Evolutionary conservation across 2,888 invertebrate genomes (phyloP).

Genomic region (Amorpha juglandis): DNA sequence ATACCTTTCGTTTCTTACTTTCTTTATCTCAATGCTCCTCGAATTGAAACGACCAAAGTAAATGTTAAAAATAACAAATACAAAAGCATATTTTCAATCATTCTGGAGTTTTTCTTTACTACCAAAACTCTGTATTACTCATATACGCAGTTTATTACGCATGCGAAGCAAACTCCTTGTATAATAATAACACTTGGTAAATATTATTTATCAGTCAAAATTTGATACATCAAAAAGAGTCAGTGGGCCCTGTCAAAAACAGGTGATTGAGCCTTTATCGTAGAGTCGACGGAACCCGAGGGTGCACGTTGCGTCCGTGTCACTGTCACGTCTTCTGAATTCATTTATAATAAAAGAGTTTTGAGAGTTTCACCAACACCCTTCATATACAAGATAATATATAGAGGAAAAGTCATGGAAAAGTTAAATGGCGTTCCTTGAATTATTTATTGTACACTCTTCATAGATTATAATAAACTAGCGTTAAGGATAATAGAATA

Average conservation of each 20-base stretch:
- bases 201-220: conserved; percentile 57
- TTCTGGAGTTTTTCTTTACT: not conserved
- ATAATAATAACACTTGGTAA: conserved; percentile 60
- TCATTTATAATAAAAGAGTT: conserved; percentile 63
- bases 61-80: not conserved
- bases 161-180: conserved; percentile 50
- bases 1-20: not conserved
- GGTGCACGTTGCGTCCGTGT: conserved; percentile 62
- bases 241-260: conserved; percentile 60
- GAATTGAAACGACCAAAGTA: not conserved
- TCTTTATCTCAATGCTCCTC: not conserved
- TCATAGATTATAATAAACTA: not conserved
- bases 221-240: conserved; percentile 52
- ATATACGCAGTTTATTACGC: conserved; percentile 16
- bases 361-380: conserved; percentile 44
- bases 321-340: conserved; percentile 56
- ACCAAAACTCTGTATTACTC: not conserved
- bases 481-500: not conserved
- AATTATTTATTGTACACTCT: conserved; percentile 1
- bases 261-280: conserved; percentile 76
- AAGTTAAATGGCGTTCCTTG: conserved; percentile 1
- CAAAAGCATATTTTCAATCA: not conserved
- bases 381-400: conserved; percentile 8
- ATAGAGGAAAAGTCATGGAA: not conserved
- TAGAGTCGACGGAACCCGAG: conserved; percentile 50